phyloP scores from a whole-genome alignment of 2,113 vertebrate genomes.

The Atlantisia rogersi region DNA sequence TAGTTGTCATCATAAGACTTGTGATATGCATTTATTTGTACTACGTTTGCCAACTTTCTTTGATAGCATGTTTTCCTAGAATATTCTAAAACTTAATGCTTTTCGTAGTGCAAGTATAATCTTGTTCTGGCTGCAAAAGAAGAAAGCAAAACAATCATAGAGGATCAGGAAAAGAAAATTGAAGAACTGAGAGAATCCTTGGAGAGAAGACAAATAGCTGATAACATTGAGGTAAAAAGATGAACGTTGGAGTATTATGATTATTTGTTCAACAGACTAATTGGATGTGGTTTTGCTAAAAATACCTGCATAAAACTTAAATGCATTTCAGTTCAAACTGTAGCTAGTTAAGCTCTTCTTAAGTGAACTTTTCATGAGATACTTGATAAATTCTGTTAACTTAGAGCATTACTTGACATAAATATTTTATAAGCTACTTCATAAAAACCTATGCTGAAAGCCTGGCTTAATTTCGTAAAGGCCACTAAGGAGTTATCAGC shows the following conservation, averaged over 20 bases:
- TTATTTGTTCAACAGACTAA: not conserved
- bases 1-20: not conserved
- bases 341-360: not conserved
- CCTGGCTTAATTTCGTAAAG: constrained; percentile 36
- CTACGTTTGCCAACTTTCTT: not conserved
- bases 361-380: constrained; percentile 18
- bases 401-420: not conserved
- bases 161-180: constrained; percentile 79
- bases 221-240: constrained; percentile 86
- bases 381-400: constrained; percentile 42
- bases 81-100: not conserved
- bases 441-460: constrained; percentile 23
- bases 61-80: not conserved
- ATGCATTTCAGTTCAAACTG: not conserved
- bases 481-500: constrained; percentile 12
- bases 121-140: constrained; percentile 81
- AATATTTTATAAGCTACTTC: constrained; percentile 48
- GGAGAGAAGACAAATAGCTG: constrained; percentile 80
- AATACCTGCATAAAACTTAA: not conserved
- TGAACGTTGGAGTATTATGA: not conserved
- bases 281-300: not conserved
- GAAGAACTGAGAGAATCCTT: constrained; percentile 82
- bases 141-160: constrained; percentile 72
- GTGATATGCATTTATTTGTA: not conserved
- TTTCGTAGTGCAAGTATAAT: constrained; percentile 82